A percentile compares a stretch with the other conserved stretches of the same genome.
Conservation (phyloP, 1,140 invertebrate genomes). For the Aphis gossypii region DNA sequence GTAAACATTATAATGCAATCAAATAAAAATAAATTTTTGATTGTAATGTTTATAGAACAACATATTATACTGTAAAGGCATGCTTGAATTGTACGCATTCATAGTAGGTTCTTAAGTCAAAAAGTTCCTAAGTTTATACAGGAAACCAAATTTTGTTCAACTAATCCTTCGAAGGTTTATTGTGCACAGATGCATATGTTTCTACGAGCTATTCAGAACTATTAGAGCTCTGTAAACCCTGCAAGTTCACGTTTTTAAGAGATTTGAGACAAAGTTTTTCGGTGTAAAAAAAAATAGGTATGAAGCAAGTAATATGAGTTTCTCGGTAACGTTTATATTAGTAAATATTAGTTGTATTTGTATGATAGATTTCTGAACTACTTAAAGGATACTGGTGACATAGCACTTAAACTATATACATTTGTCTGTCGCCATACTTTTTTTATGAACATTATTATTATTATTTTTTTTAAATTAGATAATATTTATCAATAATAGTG, state of each 20-base stretch:
- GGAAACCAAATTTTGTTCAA: not conserved
- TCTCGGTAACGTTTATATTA: not conserved
- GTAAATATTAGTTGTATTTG: not conserved
- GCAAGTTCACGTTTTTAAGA: not conserved
- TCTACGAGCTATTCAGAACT: not conserved
- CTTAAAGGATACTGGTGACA: not conserved
- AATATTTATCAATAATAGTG: no score
- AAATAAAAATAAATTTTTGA: not conserved
- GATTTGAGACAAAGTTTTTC: not conserved
- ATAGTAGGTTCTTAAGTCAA: not conserved
- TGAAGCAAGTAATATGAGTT: not conserved
- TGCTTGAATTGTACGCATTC: not conserved
- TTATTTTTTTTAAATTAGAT: no score
- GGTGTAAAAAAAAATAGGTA: not conserved
- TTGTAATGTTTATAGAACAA: not conserved
- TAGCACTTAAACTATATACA: no score
- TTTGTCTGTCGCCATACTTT: not conserved
- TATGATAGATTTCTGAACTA: not conserved
- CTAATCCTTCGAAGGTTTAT: not conserved
- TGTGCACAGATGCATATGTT: not conserved
- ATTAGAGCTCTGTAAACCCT: not conserved
- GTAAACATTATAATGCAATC: no score
- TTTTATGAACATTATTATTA: no score
- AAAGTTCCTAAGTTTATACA: not conserved
- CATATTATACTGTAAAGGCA: not conserved